These are phyloP conservation scores for Rhorus exstirpatorius DNA, from an alignment of 2,888 invertebrate species.

Conservation along the genomic window DNA sequence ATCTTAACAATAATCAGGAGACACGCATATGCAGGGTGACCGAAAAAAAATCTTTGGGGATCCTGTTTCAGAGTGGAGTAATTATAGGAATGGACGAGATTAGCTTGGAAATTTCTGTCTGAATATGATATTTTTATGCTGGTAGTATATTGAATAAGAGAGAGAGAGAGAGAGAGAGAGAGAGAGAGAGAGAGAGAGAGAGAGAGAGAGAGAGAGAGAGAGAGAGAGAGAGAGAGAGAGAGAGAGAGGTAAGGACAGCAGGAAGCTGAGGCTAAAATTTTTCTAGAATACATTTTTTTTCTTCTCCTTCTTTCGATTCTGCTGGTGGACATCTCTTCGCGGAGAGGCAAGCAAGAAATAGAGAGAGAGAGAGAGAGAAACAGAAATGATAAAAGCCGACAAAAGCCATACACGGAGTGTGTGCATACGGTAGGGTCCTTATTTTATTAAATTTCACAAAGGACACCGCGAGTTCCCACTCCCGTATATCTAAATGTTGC, in stretches of 20 bases:
- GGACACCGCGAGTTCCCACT: constrained; percentile 62
- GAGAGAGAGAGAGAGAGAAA: constrained; percentile 12
- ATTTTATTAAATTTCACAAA: constrained; percentile 70
- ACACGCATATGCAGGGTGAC: background rate
- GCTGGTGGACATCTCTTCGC: constrained; percentile 39
- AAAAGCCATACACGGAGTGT: constrained; percentile 45
- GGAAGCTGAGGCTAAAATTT: constrained; percentile 33
- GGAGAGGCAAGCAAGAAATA: background rate
- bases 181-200: background rate
- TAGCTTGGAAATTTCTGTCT: constrained; percentile 21
- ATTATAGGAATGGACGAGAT: constrained; percentile 29
- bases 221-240: background rate
- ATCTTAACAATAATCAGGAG: constrained; percentile 44
- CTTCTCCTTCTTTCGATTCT: constrained; percentile 9
- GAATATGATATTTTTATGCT: constrained; percentile 37
- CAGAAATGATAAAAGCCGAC: constrained; percentile 55
- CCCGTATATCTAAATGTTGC: constrained; percentile 57
- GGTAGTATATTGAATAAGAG: constrained; percentile 36
- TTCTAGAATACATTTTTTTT: constrained; percentile 27
- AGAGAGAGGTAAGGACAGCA: constrained; percentile 15
- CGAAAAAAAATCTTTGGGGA: background rate
- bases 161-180: constrained; percentile 5
- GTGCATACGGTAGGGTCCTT: constrained; percentile 53
- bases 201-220: background rate
- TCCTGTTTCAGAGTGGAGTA: constrained; percentile 24